These are phyloP conservation scores for Tokudaia tokunoshimensis DNA, from an alignment of 2,797 vertebrate genomes.

Conservation along the genomic window DNA sequence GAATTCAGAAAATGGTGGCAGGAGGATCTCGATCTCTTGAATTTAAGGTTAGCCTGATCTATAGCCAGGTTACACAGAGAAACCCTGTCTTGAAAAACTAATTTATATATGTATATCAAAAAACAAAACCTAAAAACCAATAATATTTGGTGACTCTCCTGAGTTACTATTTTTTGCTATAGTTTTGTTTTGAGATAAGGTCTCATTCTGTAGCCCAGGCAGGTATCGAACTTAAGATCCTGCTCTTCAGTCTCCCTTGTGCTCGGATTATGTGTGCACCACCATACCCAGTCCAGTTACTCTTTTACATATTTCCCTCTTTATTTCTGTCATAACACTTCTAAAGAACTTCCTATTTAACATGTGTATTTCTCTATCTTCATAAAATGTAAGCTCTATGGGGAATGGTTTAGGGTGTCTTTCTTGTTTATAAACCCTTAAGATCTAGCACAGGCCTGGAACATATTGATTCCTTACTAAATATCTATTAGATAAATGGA, in stretches of 20 bases:
- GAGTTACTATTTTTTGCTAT: neutral
- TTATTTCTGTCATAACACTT: neutral
- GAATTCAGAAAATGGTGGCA: neutral
- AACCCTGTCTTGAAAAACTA: neutral
- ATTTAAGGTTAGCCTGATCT: neutral
- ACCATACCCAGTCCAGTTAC: neutral
- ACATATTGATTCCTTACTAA: slow-evolving; percentile 17
- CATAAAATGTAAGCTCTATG: neutral
- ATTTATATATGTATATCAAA: neutral
- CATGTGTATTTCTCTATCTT: neutral
- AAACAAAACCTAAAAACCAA: too few relatives aligned
- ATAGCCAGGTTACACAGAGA: neutral
- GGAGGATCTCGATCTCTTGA: neutral
- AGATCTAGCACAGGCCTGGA: neutral
- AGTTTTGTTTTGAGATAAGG: neutral
- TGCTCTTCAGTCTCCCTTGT: neutral
- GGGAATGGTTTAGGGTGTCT: neutral
- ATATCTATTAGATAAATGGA: neutral
- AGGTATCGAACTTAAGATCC: neutral
- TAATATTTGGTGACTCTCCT: neutral
- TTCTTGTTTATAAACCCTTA: neutral
- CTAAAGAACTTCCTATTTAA: slow-evolving; percentile 15
- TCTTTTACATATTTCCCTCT: neutral
- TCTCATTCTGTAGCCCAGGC: neutral
- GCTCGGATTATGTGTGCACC: neutral